These are phyloP conservation scores for Tenualosa thibaudeaui DNA, from an alignment of 2,797 vertebrate species.

Conservation along the genomic window DNA sequence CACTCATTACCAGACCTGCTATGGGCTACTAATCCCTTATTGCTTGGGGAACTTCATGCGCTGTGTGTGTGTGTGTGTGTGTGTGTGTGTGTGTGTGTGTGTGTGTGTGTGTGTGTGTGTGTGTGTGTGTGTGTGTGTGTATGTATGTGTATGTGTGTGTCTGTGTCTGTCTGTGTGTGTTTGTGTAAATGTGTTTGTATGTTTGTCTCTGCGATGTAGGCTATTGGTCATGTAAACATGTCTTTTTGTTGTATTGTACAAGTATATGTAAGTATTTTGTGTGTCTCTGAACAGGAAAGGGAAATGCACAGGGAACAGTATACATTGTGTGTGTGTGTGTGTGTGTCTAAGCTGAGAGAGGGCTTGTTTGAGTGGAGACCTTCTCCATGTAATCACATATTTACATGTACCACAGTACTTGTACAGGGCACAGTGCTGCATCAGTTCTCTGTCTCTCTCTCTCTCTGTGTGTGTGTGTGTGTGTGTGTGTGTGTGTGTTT, in stretches of 20 bases:
- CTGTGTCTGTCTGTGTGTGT: background rate
- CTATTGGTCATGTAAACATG: too few relatives aligned
- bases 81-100: background rate
- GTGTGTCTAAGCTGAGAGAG: background rate
- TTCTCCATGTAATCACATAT: background rate
- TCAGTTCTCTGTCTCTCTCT: conserved; percentile 10
- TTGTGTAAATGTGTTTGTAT: background rate
- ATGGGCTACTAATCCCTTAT: conserved; percentile 56
- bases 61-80: background rate
- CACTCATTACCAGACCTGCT: conserved; percentile 62
- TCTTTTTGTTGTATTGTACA: too few relatives aligned
- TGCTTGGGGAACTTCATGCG: conserved; percentile 26
- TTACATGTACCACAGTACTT: background rate
- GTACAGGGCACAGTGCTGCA: background rate
- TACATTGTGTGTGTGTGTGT: background rate
- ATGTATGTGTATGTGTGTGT: background rate
- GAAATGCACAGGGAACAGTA: background rate
- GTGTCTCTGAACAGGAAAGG: background rate
- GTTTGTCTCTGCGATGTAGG: background rate
- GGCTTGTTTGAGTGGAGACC: background rate
- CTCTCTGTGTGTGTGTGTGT: conserved; percentile 13
- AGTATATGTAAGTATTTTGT: background rate
- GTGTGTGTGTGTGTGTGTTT: background rate
- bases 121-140: background rate
- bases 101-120: background rate